Evolutionary conservation across 2,113 vertebrate genomes (phyloP).

Genomic region (Eptatretus burgeri): DNA sequence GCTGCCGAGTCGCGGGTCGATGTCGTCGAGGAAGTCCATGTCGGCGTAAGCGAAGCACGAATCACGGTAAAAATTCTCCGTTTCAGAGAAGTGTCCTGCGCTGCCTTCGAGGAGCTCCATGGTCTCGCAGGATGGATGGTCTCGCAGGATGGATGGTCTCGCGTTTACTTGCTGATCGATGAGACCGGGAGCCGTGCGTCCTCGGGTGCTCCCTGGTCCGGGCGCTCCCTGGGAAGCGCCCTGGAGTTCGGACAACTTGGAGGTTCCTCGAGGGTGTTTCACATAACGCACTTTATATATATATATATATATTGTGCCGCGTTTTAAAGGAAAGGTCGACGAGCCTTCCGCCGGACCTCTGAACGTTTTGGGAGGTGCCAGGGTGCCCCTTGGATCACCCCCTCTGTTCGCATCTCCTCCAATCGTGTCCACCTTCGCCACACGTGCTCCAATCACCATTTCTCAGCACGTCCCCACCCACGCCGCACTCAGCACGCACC

Average conservation of each 20-base stretch:
- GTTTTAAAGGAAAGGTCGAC: too few species aligned
- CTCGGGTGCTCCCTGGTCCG: too few species aligned
- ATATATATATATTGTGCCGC: too few species aligned
- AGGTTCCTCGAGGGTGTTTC: background rate
- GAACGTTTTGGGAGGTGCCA: too few species aligned
- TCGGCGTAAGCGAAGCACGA: slow-evolving; percentile 76
- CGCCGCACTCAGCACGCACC: too few species aligned
- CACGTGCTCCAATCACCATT: too few species aligned
- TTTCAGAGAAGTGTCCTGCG: slow-evolving; percentile 38
- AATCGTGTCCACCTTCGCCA: too few species aligned
- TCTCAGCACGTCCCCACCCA: too few species aligned
- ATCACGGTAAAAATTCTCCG: slow-evolving; percentile 80
- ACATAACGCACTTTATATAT: background rate
- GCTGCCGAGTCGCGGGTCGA: slow-evolving; percentile 60
- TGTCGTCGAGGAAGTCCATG: slow-evolving; percentile 88
- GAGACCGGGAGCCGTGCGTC: background rate
- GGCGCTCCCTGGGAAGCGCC: background rate
- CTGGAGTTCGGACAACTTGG: background rate
- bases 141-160: background rate
- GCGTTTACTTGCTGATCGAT: background rate
- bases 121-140: slow-evolving; percentile 6
- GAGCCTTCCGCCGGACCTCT: too few species aligned
- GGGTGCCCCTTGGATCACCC: too few species aligned
- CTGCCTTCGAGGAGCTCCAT: slow-evolving; percentile 63
- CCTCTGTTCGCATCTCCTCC: too few species aligned